phyloP scores from a whole-genome alignment of 2,888 invertebrate species.

The Mellilla xanthometata region DNA sequence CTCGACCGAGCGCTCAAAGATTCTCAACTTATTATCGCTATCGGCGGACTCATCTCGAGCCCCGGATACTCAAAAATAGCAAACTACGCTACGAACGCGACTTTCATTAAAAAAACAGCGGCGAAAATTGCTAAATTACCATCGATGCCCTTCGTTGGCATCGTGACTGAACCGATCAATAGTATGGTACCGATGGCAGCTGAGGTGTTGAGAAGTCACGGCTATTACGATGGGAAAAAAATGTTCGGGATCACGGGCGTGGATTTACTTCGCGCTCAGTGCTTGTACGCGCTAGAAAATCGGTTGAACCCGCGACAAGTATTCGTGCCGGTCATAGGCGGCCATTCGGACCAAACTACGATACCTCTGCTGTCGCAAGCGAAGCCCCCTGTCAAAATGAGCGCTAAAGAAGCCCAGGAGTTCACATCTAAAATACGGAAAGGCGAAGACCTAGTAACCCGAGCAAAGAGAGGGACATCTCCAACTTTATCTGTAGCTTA shows the following conservation, averaged over 20 bases:
- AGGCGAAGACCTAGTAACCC: constrained; percentile 84
- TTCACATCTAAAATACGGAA: constrained; percentile 74
- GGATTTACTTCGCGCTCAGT: constrained; percentile 88
- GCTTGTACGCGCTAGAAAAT: constrained; percentile 86
- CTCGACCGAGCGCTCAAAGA: constrained; percentile 68
- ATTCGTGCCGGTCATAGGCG: constrained; percentile 89
- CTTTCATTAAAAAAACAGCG: constrained; percentile 57
- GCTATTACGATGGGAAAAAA: constrained; percentile 82
- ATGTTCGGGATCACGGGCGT: constrained; percentile 89
- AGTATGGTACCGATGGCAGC: constrained; percentile 69
- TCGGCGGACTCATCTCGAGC: constrained; percentile 84
- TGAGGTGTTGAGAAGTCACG: constrained; percentile 58
- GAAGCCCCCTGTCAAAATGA: constrained; percentile 75
- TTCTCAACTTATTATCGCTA: constrained; percentile 85
- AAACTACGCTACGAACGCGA: constrained; percentile 77
- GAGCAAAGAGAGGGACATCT: constrained; percentile 83
- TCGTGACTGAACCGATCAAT: constrained; percentile 73
- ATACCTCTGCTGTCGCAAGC: constrained; percentile 90
- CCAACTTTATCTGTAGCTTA: constrained; percentile 85
- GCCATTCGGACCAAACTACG: constrained; percentile 88
- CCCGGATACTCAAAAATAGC: constrained; percentile 84
- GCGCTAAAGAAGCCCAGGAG: constrained; percentile 63
- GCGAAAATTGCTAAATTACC: constrained; percentile 46
- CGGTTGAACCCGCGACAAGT: constrained; percentile 85
- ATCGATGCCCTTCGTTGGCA: constrained; percentile 64